phyloP scores from a whole-genome alignment of 2,113 vertebrate genomes.

The Telmatochromis sp. region DNA sequence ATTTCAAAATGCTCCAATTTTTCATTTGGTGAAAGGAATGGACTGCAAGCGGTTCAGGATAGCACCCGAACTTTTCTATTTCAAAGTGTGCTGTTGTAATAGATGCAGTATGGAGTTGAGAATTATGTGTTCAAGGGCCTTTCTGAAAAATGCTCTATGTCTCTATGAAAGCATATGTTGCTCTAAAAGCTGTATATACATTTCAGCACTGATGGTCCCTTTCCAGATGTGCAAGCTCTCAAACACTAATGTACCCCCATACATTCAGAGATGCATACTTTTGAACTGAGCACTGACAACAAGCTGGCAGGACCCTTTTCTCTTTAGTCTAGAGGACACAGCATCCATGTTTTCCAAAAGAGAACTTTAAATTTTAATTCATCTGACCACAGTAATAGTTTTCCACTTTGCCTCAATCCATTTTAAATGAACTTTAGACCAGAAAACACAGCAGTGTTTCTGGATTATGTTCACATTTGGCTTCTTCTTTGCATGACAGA shows the following conservation, averaged over 20 bases:
- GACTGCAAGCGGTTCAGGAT: background rate
- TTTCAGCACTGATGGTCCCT: background rate
- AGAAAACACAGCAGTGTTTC: background rate
- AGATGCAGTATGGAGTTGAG: background rate
- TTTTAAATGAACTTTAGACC: background rate
- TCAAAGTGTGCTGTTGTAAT: background rate
- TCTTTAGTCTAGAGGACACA: background rate
- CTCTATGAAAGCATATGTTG: background rate
- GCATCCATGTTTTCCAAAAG: background rate
- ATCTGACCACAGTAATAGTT: background rate
- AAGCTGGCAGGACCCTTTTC: background rate
- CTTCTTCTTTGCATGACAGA: background rate
- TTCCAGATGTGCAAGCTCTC: background rate
- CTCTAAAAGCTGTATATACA: background rate
- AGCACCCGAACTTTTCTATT: background rate
- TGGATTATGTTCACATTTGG: background rate
- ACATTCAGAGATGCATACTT: background rate
- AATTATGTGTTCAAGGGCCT: background rate
- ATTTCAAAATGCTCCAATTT: background rate
- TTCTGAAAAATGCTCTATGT: background rate
- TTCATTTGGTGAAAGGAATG: background rate
- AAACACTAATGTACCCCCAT: background rate
- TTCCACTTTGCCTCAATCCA: background rate
- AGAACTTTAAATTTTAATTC: background rate
- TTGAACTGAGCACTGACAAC: background rate